Evolutionary conservation across 2,888 invertebrate genomes (phyloP).

Genomic region (Cerastoderma edule): DNA sequence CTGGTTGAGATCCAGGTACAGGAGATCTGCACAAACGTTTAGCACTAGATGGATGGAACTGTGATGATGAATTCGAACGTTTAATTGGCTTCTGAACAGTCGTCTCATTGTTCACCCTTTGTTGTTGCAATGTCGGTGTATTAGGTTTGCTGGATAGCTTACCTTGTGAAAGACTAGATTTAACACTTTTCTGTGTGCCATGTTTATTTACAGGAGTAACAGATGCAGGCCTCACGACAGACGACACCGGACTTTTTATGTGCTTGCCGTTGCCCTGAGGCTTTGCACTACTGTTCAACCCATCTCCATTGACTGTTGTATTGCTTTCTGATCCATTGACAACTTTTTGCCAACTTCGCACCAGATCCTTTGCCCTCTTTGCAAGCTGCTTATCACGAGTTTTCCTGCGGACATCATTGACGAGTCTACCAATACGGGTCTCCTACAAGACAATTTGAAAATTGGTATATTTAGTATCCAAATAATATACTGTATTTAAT

Average conservation of each 20-base stretch:
- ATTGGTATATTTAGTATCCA: too few species aligned
- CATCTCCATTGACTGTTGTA: conserved; percentile 76
- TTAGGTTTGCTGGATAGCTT: conserved; percentile 55
- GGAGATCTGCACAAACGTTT: conserved; percentile 60
- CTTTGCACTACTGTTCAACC: conserved; percentile 43
- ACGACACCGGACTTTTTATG: conserved; percentile 24
- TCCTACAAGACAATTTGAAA: conserved; percentile 89
- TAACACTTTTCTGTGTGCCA: conserved; percentile 61
- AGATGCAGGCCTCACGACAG: conserved; percentile 36
- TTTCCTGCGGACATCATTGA: conserved; percentile 95
- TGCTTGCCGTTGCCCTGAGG: conserved; percentile 48
- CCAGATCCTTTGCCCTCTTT: conserved; percentile 94
- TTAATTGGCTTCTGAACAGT: conserved; percentile 41
- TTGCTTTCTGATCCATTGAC: conserved; percentile 84
- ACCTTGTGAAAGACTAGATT: conserved; percentile 70
- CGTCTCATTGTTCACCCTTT: conserved; percentile 46
- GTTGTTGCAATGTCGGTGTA: conserved; percentile 53
- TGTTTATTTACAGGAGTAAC: conserved; percentile 48
- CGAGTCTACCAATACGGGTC: conserved; percentile 96
- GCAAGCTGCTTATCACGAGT: conserved; percentile 93
- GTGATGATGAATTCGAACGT: conserved; percentile 54
- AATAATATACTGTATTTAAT: too few species aligned
- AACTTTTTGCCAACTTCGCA: conserved; percentile 96
- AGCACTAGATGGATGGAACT: conserved; percentile 43
- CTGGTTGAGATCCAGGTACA: conserved; percentile 46